phyloP scores from a whole-genome alignment of 2,797 vertebrate species.

The Alosa sapidissima region DNA sequence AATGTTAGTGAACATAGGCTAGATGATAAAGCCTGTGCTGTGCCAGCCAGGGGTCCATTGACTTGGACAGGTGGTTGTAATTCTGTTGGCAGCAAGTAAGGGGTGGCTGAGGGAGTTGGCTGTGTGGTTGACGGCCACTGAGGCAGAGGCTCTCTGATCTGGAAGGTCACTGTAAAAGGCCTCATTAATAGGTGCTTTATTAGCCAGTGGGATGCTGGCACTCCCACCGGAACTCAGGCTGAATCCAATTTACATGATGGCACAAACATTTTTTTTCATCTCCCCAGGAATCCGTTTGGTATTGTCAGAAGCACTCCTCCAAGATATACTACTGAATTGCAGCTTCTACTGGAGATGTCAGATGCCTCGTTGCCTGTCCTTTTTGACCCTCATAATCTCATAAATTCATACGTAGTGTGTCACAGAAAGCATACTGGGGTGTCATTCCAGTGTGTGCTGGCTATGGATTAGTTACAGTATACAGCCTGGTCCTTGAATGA shows the following conservation, averaged over 20 bases:
- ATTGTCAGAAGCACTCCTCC: not conserved
- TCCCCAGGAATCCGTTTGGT: not conserved
- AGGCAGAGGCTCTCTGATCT: conserved; percentile 43
- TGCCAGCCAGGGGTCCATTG: conserved; percentile 50
- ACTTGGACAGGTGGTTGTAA: conserved; percentile 38
- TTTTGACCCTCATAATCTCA: not conserved
- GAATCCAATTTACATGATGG: conserved; percentile 47
- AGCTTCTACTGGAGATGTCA: not conserved
- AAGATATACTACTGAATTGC: not conserved
- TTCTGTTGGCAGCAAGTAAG: conserved; percentile 37
- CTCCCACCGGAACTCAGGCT: conserved; percentile 29
- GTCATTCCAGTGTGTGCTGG: not conserved
- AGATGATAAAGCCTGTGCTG: conserved; percentile 46
- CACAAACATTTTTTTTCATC: not conserved
- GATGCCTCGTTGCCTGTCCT: not conserved
- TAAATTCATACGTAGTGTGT: not conserved
- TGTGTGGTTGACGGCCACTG: conserved; percentile 36
- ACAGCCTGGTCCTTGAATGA: not conserved
- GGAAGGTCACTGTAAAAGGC: conserved; percentile 45
- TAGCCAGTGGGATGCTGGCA: conserved; percentile 36
- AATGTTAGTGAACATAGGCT: conserved; percentile 12
- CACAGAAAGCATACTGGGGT: not conserved
- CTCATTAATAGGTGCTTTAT: conserved; percentile 55
- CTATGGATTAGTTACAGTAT: not conserved
- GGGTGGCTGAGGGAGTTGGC: not conserved